These are phyloP conservation scores for Odontomyia ornata DNA, from an alignment of 2,888 invertebrate genomes.

Conservation along the genomic window DNA sequence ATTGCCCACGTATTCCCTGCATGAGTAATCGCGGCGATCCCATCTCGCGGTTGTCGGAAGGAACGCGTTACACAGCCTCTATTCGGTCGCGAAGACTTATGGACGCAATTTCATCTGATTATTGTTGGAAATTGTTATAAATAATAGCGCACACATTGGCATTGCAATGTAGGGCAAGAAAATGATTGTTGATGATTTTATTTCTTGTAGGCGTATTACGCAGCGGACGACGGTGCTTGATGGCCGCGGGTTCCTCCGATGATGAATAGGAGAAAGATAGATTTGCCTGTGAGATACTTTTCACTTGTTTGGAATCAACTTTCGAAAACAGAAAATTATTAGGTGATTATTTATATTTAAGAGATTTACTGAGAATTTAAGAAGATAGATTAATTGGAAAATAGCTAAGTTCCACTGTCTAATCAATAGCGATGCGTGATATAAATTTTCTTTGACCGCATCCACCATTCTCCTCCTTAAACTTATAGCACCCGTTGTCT, in stretches of 20 bases:
- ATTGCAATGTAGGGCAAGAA: slow-evolving; percentile 22
- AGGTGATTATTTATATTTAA: no score
- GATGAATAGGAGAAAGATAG: no score
- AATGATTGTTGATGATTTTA: not conserved
- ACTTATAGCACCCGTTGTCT: no score
- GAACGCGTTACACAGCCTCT: not conserved
- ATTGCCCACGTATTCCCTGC: slow-evolving; percentile 51
- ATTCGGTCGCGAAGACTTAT: slow-evolving; percentile 22
- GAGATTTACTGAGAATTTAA: no score
- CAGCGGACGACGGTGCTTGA: not conserved
- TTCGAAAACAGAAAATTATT: no score
- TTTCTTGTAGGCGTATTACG: slow-evolving; percentile 32
- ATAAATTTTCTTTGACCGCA: not conserved
- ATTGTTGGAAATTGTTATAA: slow-evolving; percentile 22
- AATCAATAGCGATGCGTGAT: not conserved
- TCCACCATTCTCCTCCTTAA: no score
- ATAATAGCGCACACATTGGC: slow-evolving; percentile 31
- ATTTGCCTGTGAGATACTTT: no score
- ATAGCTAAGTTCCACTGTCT: no score
- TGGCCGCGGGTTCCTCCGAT: no score
- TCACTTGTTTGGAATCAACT: no score
- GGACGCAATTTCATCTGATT: slow-evolving; percentile 39
- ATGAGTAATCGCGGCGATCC: slow-evolving; percentile 33
- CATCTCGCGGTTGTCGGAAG: not conserved
- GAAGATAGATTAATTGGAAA: no score